These are phyloP conservation scores for Synanceia verrucosa DNA, from an alignment of 2,797 vertebrate genomes.

Conservation along the genomic window DNA sequence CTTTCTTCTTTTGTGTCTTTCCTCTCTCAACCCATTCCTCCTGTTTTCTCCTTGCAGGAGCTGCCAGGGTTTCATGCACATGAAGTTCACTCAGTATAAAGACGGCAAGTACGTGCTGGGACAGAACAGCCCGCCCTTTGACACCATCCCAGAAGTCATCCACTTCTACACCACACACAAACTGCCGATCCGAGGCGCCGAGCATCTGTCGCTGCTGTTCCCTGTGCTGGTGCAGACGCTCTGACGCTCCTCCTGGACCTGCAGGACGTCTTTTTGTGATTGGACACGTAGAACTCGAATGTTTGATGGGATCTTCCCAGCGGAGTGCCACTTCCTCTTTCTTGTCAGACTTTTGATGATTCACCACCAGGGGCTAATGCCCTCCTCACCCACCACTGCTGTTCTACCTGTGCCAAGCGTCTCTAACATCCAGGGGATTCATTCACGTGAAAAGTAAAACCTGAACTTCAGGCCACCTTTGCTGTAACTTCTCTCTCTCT, in stretches of 20 bases:
- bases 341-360: slow-evolving; percentile 25
- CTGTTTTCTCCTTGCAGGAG: slow-evolving; percentile 79
- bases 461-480: slow-evolving; percentile 47
- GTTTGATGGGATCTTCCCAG: slow-evolving; percentile 42
- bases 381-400: slow-evolving; percentile 32
- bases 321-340: neutral
- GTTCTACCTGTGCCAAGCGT: slow-evolving; percentile 56
- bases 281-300: slow-evolving; percentile 58
- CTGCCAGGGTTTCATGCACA: slow-evolving; percentile 94
- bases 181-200: slow-evolving; percentile 89
- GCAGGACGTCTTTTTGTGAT: slow-evolving; percentile 17
- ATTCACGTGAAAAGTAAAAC: slow-evolving; percentile 62
- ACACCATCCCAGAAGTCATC: slow-evolving; percentile 89
- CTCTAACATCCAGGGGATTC: slow-evolving; percentile 42
- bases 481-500: slow-evolving; percentile 32
- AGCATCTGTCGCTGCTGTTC: slow-evolving; percentile 90
- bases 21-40: neutral
- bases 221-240: slow-evolving; percentile 87
- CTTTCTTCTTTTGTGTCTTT: neutral
- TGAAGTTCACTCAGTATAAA: slow-evolving; percentile 88
- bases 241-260: slow-evolving; percentile 48
- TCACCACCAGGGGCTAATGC: slow-evolving; percentile 1
- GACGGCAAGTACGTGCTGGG: slow-evolving; percentile 89
- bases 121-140: slow-evolving; percentile 90
- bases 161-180: slow-evolving; percentile 90